Percentiles rank a stretch among this genome's conserved stretches.
These are phyloP conservation scores for Nemopilema nomurai DNA, from an alignment of 30 jellyfish, hydroid and myxozoan species.

Conservation along the genomic window DNA sequence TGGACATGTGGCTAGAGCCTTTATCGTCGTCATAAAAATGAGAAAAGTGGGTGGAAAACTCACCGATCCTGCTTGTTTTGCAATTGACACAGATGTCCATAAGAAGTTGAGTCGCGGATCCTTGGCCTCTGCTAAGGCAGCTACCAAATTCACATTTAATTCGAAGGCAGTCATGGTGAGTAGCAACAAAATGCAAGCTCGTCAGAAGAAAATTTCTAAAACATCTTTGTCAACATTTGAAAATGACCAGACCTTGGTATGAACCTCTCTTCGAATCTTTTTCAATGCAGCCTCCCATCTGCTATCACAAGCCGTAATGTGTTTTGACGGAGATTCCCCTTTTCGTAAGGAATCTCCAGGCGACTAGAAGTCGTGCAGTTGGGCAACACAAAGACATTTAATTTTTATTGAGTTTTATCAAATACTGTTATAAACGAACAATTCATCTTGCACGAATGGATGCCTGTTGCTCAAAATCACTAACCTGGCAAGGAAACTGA, in stretches of 20 bases:
- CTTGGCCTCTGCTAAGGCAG: slow-evolving; percentile 48
- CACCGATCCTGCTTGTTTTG: slow-evolving; percentile 78
- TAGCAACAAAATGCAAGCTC: neutral
- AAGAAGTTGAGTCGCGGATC: slow-evolving; percentile 67
- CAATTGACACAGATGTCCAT: slow-evolving; percentile 67
- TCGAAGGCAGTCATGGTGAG: slow-evolving; percentile 40
- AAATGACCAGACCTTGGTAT: neutral
- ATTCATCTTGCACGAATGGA: too few species aligned
- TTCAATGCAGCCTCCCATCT: neutral
- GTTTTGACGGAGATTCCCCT: too few species aligned
- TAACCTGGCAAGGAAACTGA: too few species aligned
- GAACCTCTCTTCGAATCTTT: neutral
- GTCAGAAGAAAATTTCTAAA: neutral
- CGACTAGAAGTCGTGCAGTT: too few species aligned
- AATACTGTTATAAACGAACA: too few species aligned
- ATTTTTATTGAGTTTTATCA: too few species aligned
- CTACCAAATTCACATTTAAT: slow-evolving; percentile 27
- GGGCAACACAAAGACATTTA: too few species aligned
- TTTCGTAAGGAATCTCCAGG: too few species aligned
- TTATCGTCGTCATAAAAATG: neutral
- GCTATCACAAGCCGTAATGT: neutral
- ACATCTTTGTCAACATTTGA: neutral
- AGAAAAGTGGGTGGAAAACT: neutral
- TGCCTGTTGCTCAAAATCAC: too few species aligned
- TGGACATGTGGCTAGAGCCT: too few species aligned